Conservation (phyloP, 2,888 invertebrate genomes). For the Mythimna impura region DNA sequence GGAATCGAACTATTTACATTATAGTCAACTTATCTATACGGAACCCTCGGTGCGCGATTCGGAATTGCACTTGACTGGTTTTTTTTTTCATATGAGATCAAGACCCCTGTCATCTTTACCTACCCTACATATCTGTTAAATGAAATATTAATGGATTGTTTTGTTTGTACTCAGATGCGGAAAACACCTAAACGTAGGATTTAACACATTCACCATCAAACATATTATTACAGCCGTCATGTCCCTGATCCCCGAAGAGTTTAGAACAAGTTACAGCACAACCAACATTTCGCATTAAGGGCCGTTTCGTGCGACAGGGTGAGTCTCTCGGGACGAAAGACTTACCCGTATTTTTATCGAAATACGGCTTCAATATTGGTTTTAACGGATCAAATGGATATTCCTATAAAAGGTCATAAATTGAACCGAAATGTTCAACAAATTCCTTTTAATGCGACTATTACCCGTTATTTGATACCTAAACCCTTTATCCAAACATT, state of each 20-base stretch:
- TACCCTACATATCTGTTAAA: no score
- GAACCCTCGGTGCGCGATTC: no score
- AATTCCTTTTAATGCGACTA: slow-evolving; percentile 20
- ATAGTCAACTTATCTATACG: no score
- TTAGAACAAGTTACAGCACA: slow-evolving; percentile 24
- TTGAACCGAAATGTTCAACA: slow-evolving; percentile 5
- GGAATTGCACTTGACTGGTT: no score
- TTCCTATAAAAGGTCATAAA: slow-evolving; percentile 32
- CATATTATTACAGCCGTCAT: slow-evolving; percentile 12
- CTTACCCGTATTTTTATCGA: slow-evolving; percentile 29
- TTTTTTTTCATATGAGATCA: no score
- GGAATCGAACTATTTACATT: no score
- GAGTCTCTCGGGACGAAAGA: slow-evolving; percentile 1
- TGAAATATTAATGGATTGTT: background rate
- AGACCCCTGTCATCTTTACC: no score
- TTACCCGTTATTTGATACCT: slow-evolving; percentile 3
- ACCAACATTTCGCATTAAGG: slow-evolving; percentile 17
- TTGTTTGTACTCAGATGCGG: background rate
- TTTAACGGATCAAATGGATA: slow-evolving; percentile 22
- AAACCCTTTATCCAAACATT: slow-evolving; percentile 11
- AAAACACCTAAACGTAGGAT: background rate
- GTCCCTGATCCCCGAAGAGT: slow-evolving; percentile 10
- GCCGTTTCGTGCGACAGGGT: background rate
- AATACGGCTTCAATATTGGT: slow-evolving; percentile 17
- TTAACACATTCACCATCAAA: slow-evolving; percentile 13